Base-by-base conservation (phyloP, 2,797 vertebrate species). In the Labroides dimidiatus region DNA sequence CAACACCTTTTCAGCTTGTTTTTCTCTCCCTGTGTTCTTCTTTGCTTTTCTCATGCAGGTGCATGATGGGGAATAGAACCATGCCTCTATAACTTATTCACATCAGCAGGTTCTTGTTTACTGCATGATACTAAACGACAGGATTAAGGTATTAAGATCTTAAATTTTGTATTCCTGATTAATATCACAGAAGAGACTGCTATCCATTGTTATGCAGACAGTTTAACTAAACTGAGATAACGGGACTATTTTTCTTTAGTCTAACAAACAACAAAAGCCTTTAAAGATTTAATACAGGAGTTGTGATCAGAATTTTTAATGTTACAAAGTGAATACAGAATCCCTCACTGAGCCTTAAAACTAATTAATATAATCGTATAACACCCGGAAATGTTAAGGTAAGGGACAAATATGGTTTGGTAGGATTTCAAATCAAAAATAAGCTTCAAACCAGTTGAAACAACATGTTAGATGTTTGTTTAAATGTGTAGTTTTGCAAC, bases 1-100 rank as follows among this genome's bases (percentile, higher is more conserved):
- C 77, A 80, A 85, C 83, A 80, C 65, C 41, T 71, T 42, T 84
- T 77, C 70, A 48, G 37, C 13, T 12, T 57, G 44, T 20, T 60
- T 58, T 62, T 39, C 21, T 30, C 45, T 30, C 43, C 19, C 21
- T 30, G 43, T 37, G 0, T 44, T 67, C 49, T 74, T 50, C 36
- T 58, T 47, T 16, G 49, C 37, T 59, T 49, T 64, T 65, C 52
- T 13, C n/a, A 24, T 33, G 19, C 48, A 72, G 49, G 50, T 68
- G 55, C 55, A 17, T 57, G 67, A 53, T 45, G 27, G 19, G 53
- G 37, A 36, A 42, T 43, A 54, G 14, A 33, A 51, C 6, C 7
- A 14, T 56, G 41, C 21, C 45, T 53, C n/a, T 24, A 5, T 4
- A 54, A 36, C 27, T 37, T 42, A 52, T 52, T 33, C 1, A n/a